phyloP scores from a whole-genome alignment of 2,888 invertebrate genomes.

The Brenthis hecate region DNA sequence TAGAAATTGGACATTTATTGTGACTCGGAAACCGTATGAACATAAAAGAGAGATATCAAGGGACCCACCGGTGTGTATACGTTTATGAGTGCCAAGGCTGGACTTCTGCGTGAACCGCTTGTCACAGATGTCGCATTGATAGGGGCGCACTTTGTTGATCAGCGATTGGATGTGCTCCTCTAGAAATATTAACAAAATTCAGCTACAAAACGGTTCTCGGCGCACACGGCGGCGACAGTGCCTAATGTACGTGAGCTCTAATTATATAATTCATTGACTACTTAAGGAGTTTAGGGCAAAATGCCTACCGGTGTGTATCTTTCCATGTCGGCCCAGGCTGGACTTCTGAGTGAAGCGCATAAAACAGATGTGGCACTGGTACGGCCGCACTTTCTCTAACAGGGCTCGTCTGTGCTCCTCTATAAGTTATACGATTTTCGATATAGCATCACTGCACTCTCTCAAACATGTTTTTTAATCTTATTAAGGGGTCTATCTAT shows the following conservation, averaged over 20 bases:
- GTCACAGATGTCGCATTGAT: conserved; percentile 89
- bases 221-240: conserved; percentile 60
- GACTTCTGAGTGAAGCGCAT: conserved; percentile 89
- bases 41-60: conserved; percentile 70
- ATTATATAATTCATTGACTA: conserved; percentile 72
- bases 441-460: conserved; percentile 75
- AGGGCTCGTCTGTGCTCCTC: conserved; percentile 84
- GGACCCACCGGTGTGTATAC: conserved; percentile 88
- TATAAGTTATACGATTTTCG: conserved; percentile 80
- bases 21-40: conserved; percentile 75
- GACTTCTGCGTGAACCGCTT: conserved; percentile 93
- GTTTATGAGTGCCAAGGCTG: conserved; percentile 91
- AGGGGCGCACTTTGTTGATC: conserved; percentile 84
- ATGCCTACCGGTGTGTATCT: conserved; percentile 86
- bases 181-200: conserved; percentile 82
- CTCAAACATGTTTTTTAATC: conserved; percentile 57
- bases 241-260: conserved; percentile 74
- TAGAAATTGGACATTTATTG: conserved; percentile 54
- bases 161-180: conserved; percentile 84
- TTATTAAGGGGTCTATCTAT: conserved; percentile 56
- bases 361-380: conserved; percentile 88
- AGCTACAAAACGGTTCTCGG: conserved; percentile 74
- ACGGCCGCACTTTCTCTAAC: conserved; percentile 85
- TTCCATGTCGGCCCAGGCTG: conserved; percentile 88
- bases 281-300: conserved; percentile 80